Base-by-base conservation (phyloP, 2,888 invertebrate genomes). In the Drosophila koepferae region DNA sequence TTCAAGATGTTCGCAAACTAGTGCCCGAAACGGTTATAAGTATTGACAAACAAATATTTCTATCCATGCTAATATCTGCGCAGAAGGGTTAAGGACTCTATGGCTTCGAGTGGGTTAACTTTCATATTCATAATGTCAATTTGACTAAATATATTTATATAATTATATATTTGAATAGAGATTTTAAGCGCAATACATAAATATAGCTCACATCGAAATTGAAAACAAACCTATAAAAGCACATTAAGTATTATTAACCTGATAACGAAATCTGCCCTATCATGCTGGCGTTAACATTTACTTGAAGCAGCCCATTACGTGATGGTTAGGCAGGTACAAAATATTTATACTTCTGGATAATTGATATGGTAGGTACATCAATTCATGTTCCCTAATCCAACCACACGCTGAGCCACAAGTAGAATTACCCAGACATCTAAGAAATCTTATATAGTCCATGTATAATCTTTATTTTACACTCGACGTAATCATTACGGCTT, bases 1-100 rank as follows among this genome's bases (percentile, higher is more conserved):
- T 58, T 66, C 58, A 58, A 82, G 76, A 81, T 79, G 81, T 81
- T 76, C 74, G 71, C 70, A 85, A 85, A 85, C 87, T 73, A 68
- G 63, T 76, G 76, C 55, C 65, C 72, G 54, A 76, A 53, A 55
- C 44, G 38, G 59, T 65, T 54, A 51, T 46, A 54, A 55, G 56
- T 72, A 72, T 71, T 67, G 53, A 67, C 62, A 74, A 49, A 68
- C n/a, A 51, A 28, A 34, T 49, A 31, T 18, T 3, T 51, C 43
- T 36, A 36, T 8, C 62, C 36, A 43, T 28, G 38, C 31, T 36
- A 44, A 18, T 16, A 69, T 41, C 61, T 64, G 31, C 36, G 61
- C 44, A 66, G 41, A 62, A 67, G 72, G 63, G 63, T 76, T 72
- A 72, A 62, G 72, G 65, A 46, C 49, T 40, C 43, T 18, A 23